These are phyloP conservation scores for Benitochromis conjunctus DNA, from an alignment of 2,113 vertebrate genomes.

Conservation along the genomic window DNA sequence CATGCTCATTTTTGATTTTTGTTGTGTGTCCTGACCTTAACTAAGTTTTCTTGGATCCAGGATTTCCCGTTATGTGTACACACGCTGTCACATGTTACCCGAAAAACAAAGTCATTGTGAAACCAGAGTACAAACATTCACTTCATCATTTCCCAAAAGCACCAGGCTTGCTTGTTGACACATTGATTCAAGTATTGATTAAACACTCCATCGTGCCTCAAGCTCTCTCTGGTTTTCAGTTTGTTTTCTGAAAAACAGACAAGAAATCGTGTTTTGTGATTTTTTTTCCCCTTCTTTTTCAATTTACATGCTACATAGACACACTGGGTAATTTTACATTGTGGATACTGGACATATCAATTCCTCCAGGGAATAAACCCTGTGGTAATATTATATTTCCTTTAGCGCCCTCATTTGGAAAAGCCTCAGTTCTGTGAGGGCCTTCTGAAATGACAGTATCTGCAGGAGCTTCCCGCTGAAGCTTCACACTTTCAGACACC, in stretches of 20 bases:
- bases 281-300: not conserved
- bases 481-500: not conserved
- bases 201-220: not conserved
- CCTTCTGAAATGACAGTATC: not conserved
- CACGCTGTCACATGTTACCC: not conserved
- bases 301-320: not conserved
- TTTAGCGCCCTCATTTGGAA: not conserved
- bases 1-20: not conserved
- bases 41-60: not conserved
- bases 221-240: not conserved
- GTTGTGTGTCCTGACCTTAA: not conserved
- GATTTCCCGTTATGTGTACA: not conserved
- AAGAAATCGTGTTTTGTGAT: not conserved
- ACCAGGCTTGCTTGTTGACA: not conserved
- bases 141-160: constrained; percentile 62
- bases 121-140: constrained; percentile 41
- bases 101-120: constrained; percentile 15
- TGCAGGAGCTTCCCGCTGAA: not conserved
- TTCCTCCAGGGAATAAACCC: not conserved
- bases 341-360: not conserved
- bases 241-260: not conserved
- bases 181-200: not conserved
- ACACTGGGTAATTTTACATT: not conserved
- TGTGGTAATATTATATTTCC: not conserved
- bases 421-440: not conserved